Conservation (phyloP, 2,888 invertebrate species). For the Drosophila hamatofila region DNA sequence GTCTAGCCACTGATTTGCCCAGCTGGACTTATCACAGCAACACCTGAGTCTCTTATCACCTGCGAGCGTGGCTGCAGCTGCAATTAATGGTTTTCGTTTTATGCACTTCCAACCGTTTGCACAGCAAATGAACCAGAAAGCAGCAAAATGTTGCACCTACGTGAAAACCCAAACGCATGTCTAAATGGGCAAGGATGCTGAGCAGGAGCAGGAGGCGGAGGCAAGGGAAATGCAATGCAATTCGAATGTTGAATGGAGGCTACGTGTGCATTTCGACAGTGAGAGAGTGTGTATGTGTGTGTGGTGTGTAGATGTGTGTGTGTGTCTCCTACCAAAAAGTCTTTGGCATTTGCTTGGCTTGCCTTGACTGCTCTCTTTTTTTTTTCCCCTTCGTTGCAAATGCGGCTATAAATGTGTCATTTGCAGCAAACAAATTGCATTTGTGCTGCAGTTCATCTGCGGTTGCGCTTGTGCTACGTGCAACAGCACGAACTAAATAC, state of each 20-base stretch:
- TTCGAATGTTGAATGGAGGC: slow-evolving; percentile 12
- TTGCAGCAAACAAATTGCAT: slow-evolving; percentile 61
- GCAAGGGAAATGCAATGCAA: slow-evolving; percentile 4
- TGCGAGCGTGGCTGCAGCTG: slow-evolving; percentile 25
- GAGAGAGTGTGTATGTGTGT: not conserved
- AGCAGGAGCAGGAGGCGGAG: not conserved
- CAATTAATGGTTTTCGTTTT: slow-evolving; percentile 75
- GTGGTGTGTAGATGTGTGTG: not conserved
- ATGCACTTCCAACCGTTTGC: slow-evolving; percentile 74
- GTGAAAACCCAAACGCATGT: slow-evolving; percentile 23
- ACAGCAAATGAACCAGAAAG: slow-evolving; percentile 76
- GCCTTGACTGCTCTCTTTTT: not conserved
- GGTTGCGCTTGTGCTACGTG: slow-evolving; percentile 19
- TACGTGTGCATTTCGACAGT: slow-evolving; percentile 33
- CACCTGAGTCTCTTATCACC: slow-evolving; percentile 13
- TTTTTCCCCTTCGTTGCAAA: slow-evolving; percentile 11
- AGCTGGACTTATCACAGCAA: slow-evolving; percentile 48
- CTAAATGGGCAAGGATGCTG: not conserved
- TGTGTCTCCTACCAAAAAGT: slow-evolving; percentile 7
- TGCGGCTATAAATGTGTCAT: slow-evolving; percentile 58
- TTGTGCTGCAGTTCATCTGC: slow-evolving; percentile 48
- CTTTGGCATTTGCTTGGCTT: slow-evolving; percentile 18
- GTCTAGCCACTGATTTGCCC: slow-evolving; percentile 46
- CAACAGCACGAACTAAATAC: slow-evolving; percentile 18
- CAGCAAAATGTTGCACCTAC: slow-evolving; percentile 69